Percentiles rank a stretch among this genome's conserved stretches.
Conservation (phyloP, 2,888 invertebrate genomes). For the Crepidodera aurea region DNA sequence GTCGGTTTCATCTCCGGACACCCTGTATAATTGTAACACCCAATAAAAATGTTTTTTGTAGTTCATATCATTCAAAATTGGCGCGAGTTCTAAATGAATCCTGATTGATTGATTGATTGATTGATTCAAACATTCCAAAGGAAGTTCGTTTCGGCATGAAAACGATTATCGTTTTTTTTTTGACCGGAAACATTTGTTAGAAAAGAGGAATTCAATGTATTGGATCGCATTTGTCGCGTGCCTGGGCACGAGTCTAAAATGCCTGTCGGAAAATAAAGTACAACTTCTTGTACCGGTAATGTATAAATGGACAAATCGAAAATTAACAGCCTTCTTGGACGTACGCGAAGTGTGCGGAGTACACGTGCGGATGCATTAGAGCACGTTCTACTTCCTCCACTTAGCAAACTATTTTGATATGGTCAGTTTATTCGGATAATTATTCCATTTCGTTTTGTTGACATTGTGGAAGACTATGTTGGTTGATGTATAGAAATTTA, state of each 20-base stretch:
- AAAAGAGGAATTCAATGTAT: constrained; percentile 40
- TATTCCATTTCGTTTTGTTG: constrained; percentile 10
- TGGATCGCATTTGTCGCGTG: constrained; percentile 46
- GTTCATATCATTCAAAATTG: too few relatives aligned
- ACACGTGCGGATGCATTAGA: constrained; percentile 23
- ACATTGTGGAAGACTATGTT: too few relatives aligned
- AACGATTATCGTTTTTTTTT: constrained; percentile 29
- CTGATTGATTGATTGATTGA: background rate
- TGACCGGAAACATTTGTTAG: constrained; percentile 39
- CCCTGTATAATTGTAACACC: too few relatives aligned
- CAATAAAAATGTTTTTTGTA: too few relatives aligned
- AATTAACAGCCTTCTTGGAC: constrained; percentile 18
- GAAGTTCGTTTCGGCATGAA: background rate
- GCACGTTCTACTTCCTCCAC: constrained; percentile 15
- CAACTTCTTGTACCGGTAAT: constrained; percentile 49
- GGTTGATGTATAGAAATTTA: too few relatives aligned
- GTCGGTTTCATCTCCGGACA: too few relatives aligned
- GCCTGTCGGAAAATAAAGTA: constrained; percentile 42
- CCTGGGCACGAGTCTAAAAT: constrained; percentile 41
- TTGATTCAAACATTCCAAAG: constrained; percentile 3
- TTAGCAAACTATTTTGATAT: background rate
- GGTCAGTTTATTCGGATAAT: background rate
- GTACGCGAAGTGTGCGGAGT: constrained; percentile 15
- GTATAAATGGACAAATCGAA: constrained; percentile 21
- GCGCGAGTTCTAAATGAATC: too few relatives aligned